Conservation (phyloP, 2,113 vertebrate species). For the Mobula birostris region DNA sequence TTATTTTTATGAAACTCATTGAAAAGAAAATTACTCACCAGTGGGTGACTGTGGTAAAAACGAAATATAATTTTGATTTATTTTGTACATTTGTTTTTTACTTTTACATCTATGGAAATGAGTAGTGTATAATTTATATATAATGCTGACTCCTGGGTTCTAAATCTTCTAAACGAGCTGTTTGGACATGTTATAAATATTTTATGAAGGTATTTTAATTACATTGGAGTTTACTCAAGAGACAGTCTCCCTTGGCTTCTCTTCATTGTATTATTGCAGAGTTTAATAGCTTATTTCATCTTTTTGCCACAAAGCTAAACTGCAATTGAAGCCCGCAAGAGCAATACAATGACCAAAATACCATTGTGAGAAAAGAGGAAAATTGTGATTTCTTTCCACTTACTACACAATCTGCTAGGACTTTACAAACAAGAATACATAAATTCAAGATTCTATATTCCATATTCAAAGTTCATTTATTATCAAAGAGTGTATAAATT, state of each 20-base stretch:
- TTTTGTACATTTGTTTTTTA: background rate
- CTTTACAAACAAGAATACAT: background rate
- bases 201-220: slow-evolving; percentile 6
- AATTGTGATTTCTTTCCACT: background rate
- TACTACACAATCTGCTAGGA: background rate
- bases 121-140: background rate
- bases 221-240: background rate
- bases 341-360: background rate
- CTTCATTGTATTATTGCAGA: background rate
- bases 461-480: background rate
- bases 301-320: background rate
- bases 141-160: background rate
- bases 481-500: no score
- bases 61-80: background rate
- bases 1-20: background rate
- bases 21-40: background rate
- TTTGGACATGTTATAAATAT: background rate
- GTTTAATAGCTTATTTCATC: background rate
- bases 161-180: background rate
- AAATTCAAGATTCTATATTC: background rate
- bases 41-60: background rate
- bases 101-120: background rate
- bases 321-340: background rate
- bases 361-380: background rate
- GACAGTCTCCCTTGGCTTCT: background rate